Base-by-base conservation (phyloP, 2,888 invertebrate genomes). In the Yponomeuta sedellus region DNA sequence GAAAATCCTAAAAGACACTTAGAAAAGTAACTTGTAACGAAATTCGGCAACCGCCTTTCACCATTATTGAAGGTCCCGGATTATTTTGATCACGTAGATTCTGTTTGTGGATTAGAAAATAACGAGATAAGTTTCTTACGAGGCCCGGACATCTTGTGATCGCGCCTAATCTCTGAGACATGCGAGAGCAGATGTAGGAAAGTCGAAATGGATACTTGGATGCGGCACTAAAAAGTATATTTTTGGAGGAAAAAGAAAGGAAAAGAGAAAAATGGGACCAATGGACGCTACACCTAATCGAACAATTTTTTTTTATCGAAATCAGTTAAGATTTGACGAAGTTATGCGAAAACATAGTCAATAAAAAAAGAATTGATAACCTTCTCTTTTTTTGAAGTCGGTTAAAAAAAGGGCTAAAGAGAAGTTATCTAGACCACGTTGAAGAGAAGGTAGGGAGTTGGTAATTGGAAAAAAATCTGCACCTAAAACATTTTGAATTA, bases 61-160 rank as follows among this genome's bases (percentile, higher is more conserved):
- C 22, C 59, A 59, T 22, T 59, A 59, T 59, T 59, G 58, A 58
- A 19, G 12, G 19, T 11, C 25, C 19, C 20, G 20, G 59, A 59
- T 59, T 22, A 59, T 59, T 20, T 59, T 0, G 59, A 25, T 59
- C 59, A 59, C 59, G 59, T 59, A 59, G 20, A 59, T 52, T 63
- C 44, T 63, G 64, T 56, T 34, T 64, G 57, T 64, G 57, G 64
- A 64, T 64, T 64, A 64, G 56, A 64, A 64, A 64, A 64, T 64
- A 87, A 88, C 81, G 81, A 88, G 87, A 84, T 85, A 88, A 88
- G 78, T 87, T 87, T 86, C 80, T 81, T 80, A 81, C 75, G 80
- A 78, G 76, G 72, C 12, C 10, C 62, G 61, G 61, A 66, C 62
- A 62, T 61, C 61, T 66, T 52, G 44, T 66, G 66, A 61, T 66